Evolutionary conservation across 2,888 invertebrate species (phyloP).

Genomic region (Pseudococcus viburni): DNA sequence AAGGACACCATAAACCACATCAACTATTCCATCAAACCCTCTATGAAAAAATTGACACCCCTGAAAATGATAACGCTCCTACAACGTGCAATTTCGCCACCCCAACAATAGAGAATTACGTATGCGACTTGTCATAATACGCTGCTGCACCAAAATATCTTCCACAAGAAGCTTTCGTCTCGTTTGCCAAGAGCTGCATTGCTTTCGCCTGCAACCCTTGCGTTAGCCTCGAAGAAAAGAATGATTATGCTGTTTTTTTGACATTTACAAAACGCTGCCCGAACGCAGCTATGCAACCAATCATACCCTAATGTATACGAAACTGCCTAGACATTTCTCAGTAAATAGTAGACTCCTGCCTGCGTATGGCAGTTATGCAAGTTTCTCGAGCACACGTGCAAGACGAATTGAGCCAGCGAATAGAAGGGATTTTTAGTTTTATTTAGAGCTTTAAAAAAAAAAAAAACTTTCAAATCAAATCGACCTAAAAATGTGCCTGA

Average conservation of each 20-base stretch:
- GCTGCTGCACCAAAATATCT: background rate
- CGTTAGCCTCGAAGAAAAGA: background rate
- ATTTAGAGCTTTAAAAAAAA: too few species aligned
- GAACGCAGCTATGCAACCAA: background rate
- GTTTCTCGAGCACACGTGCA: background rate
- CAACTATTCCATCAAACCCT: background rate
- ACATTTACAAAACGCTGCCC: background rate
- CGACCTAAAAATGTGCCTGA: background rate
- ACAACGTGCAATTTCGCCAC: background rate
- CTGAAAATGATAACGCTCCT: background rate
- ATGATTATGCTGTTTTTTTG: slow-evolving; percentile 17
- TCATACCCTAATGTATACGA: background rate
- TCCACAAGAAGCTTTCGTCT: background rate
- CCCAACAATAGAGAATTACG: background rate
- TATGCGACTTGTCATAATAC: background rate
- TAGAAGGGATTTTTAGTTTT: background rate
- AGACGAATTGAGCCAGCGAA: background rate
- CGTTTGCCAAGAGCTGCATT: background rate
- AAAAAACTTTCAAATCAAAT: too few species aligned
- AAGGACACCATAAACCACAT: background rate
- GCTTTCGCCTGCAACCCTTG: background rate
- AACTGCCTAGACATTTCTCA: background rate
- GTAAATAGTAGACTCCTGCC: background rate
- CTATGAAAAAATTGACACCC: background rate
- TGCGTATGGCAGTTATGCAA: background rate